Evolutionary conservation across 2,797 vertebrate species (phyloP).

Genomic region (Oreonectes daqikongensis): DNA sequence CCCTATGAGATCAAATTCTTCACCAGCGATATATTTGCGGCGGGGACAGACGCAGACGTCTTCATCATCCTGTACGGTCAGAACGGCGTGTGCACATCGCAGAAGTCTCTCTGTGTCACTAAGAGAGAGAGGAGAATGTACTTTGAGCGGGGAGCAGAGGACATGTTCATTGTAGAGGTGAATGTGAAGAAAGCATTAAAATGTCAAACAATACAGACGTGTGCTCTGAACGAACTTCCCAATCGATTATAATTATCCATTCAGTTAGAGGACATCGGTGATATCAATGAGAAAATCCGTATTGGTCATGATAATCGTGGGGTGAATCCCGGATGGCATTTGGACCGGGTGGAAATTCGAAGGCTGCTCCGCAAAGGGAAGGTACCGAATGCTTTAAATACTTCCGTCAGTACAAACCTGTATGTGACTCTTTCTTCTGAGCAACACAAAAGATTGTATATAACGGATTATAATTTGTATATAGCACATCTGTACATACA

Average conservation of each 20-base stretch:
- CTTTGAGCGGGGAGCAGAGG: constrained; percentile 89
- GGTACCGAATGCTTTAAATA: constrained; percentile 74
- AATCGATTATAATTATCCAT: constrained; percentile 7
- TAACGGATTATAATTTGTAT: too few species aligned
- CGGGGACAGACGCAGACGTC: constrained; percentile 92
- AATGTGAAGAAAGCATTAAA: not conserved
- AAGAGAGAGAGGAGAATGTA: constrained; percentile 93
- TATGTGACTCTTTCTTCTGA: too few species aligned
- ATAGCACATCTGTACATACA: too few species aligned
- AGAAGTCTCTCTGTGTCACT: constrained; percentile 92
- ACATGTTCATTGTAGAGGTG: constrained; percentile 98
- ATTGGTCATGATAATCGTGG: constrained; percentile 89
- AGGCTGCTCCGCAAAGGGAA: constrained; percentile 93
- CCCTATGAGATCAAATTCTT: constrained; percentile 93
- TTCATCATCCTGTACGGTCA: constrained; percentile 90
- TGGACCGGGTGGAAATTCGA: constrained; percentile 88
- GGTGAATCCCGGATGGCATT: constrained; percentile 91
- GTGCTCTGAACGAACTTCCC: not conserved
- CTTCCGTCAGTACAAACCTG: too few species aligned
- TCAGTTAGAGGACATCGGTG: constrained; percentile 91
- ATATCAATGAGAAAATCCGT: constrained; percentile 94
- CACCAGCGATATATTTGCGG: constrained; percentile 91
- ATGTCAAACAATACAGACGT: too few species aligned
- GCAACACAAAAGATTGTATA: too few species aligned
- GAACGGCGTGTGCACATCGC: constrained; percentile 82